These are phyloP conservation scores for Tylochromis polylepis DNA, from an alignment of 2,113 vertebrate species.

Conservation along the genomic window DNA sequence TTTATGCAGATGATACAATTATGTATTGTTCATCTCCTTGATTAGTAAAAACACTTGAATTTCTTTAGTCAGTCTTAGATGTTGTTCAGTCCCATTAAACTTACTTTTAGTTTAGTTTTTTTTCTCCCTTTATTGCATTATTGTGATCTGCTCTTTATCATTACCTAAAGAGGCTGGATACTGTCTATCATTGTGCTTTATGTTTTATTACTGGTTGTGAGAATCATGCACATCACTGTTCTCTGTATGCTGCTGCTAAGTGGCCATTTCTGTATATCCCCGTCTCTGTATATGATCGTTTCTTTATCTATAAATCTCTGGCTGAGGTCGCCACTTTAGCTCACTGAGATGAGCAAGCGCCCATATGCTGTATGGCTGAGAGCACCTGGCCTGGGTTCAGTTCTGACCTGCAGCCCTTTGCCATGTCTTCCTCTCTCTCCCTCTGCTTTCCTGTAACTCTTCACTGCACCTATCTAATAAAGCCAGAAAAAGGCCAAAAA, in stretches of 20 bases:
- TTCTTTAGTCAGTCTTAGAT: neutral
- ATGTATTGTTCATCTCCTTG: neutral
- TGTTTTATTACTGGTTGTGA: neutral
- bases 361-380: neutral
- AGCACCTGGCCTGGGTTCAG: neutral
- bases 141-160: neutral
- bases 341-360: neutral
- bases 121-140: neutral
- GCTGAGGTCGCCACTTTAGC: neutral
- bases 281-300: neutral
- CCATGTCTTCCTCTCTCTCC: rapidly evolving
- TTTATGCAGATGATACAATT: neutral
- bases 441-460: neutral
- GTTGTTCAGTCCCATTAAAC: neutral
- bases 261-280: neutral
- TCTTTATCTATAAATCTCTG: neutral
- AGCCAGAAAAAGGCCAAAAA: neutral
- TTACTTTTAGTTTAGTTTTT: neutral
- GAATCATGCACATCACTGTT: neutral
- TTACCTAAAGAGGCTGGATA: neutral
- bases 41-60: neutral
- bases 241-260: neutral
- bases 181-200: neutral
- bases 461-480: neutral
- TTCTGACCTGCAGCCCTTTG: neutral